Conservation (phyloP, 2,888 invertebrate genomes). For the Microctonus brassicae region DNA sequence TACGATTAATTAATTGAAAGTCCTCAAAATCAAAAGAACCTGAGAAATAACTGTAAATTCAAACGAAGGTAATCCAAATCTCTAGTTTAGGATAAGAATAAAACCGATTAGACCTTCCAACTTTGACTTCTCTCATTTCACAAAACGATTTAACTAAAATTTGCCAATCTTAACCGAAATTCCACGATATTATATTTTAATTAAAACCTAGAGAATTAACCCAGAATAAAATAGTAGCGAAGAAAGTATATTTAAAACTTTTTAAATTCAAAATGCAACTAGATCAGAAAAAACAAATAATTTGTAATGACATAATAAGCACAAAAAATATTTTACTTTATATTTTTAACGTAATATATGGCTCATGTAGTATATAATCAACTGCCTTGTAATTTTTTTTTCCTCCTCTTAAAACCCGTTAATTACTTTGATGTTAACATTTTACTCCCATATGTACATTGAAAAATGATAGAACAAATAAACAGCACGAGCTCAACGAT, state of each 20-base stretch:
- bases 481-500: not conserved
- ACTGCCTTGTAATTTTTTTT: not conserved
- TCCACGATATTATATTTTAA: constrained; percentile 31
- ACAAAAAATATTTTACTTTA: not conserved
- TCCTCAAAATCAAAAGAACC: constrained; percentile 18
- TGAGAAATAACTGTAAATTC: constrained; percentile 30
- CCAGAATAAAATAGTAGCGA: not conserved
- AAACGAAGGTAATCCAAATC: constrained; percentile 15
- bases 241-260: constrained; percentile 17
- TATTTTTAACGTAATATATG: not conserved
- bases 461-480: not conserved
- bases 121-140: constrained; percentile 29
- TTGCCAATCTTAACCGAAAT: constrained; percentile 25
- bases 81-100: constrained; percentile 10
- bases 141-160: constrained; percentile 20
- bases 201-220: constrained; percentile 30
- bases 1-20: constrained; percentile 58
- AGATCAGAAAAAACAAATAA: no score
- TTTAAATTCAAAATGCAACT: constrained; percentile 3
- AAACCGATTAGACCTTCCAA: constrained; percentile 23
- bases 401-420: not conserved
- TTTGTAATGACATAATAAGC: not conserved
- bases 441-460: not conserved
- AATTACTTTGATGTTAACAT: constrained; percentile 1
- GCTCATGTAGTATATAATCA: not conserved